Evolutionary conservation across 2,888 invertebrate species (phyloP), one percentile per base, ranked within the genome.

Genomic region (Patella pellucida): DNA sequence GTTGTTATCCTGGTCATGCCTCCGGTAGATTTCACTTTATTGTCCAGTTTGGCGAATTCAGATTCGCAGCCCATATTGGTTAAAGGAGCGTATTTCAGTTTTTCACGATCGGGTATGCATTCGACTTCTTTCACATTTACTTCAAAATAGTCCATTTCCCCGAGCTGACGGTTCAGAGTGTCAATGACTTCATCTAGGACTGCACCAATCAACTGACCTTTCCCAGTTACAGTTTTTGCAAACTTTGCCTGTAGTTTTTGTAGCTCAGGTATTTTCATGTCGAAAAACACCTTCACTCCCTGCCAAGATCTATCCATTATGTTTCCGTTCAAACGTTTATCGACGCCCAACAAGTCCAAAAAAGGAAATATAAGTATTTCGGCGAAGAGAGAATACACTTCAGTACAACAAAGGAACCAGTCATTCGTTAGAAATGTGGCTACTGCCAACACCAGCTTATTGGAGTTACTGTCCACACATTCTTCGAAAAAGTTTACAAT

Each of bases 1-100:
- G 62, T 19, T n/a, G 62, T 62, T 62, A n/a, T 62, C 23, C 23
- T 62, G n/a, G 62, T 62, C 62, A 62, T 62, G 1, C 62, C 62
- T 7, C 62, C 62, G n/a, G 19, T 23, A 19, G 62, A 62, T 62
- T 62, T 62, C 11, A 62, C 19, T 62, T 23, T 7, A 23, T 62
- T 19, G 3, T 62, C 62, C 2, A 62, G 62, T 62, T 62, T 19
- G 1, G 62, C 62, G 23, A 62, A 62, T 62, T 62, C 62, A 7
- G 62, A 62, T 12, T 62, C 19, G 19, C 62, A 62, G 62, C 19
- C 62, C 62, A 62, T 62, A 62, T 62, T 62, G n/a, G 62, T 62
- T 9, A 62, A 23, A 12, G 19, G 19, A 11, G 62, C 19, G 23
- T 62, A 62, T 62, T 62, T 62, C 19, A 62, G 19, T 62, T 62